phyloP scores from a whole-genome alignment of 2,888 invertebrate genomes.

The Labia minor region DNA sequence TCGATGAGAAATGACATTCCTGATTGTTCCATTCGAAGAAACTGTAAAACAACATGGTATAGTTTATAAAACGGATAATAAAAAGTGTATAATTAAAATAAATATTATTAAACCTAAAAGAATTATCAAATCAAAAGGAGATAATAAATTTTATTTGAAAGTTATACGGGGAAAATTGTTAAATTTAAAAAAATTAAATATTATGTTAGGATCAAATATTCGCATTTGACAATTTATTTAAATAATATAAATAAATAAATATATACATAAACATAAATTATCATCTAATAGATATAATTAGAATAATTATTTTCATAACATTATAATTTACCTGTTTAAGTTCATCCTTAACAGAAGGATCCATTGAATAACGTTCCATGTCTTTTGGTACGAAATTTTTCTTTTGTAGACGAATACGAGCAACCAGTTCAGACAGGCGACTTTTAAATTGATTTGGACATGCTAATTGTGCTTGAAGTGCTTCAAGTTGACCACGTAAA shows the following conservation, averaged over 20 bases:
- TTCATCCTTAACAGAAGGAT: constrained; percentile 47
- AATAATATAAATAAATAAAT: too few species aligned
- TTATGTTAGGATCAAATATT: too few species aligned
- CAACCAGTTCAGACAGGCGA: constrained; percentile 78
- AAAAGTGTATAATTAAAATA: background rate
- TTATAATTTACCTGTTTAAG: constrained; percentile 45
- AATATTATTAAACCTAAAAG: constrained; percentile 23
- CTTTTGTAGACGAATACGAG: constrained; percentile 69
- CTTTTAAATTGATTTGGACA: constrained; percentile 92
- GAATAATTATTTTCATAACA: too few species aligned
- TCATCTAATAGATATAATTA: too few species aligned
- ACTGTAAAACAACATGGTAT: constrained; percentile 42
- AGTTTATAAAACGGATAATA: background rate
- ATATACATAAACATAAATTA: too few species aligned
- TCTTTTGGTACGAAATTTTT: constrained; percentile 41
- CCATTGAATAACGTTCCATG: constrained; percentile 68
- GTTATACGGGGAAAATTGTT: too few species aligned
- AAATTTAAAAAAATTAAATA: too few species aligned
- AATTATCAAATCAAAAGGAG: constrained; percentile 18
- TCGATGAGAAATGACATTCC: constrained; percentile 78
- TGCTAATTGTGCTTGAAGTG: constrained; percentile 74
- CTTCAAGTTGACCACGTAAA: constrained; percentile 74
- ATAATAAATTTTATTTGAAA: constrained; percentile 17
- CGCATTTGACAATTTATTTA: too few species aligned
- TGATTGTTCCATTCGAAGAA: constrained; percentile 75